Percentiles rank a stretch among this genome's conserved stretches.
Evolutionary conservation across 1,140 invertebrate genomes (phyloP).

Genomic region (Wasmannia auropunctata): DNA sequence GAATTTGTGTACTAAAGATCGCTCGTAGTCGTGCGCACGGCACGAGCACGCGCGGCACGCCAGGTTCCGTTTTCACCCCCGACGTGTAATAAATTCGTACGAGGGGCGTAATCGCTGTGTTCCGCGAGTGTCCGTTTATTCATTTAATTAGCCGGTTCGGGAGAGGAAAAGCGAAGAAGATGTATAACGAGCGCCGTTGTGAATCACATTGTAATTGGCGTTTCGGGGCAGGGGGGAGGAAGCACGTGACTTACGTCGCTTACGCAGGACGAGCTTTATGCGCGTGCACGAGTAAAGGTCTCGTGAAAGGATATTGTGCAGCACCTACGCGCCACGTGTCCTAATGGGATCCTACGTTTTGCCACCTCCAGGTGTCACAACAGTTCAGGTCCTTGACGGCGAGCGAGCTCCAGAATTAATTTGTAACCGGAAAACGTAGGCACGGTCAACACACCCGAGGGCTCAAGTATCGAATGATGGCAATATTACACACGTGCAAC

Average conservation of each 20-base stretch:
- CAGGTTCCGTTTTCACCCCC: background rate
- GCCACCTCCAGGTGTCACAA: conserved; percentile 58
- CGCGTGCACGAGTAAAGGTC: conserved; percentile 21
- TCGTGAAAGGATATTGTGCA: conserved; percentile 28
- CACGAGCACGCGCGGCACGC: background rate
- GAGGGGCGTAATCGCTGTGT: background rate
- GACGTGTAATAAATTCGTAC: conserved; percentile 18
- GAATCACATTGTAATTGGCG: conserved; percentile 34
- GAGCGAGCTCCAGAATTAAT: conserved; percentile 64
- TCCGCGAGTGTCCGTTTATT: conserved; percentile 10
- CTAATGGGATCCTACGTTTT: conserved; percentile 52
- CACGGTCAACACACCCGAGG: conserved; percentile 7
- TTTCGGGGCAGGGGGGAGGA: conserved; percentile 20
- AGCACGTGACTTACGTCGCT: conserved; percentile 30
- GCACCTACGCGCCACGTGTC: conserved; percentile 58
- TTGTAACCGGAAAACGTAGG: conserved; percentile 68
- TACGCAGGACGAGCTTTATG: conserved; percentile 1
- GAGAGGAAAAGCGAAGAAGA: background rate
- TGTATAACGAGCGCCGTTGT: background rate
- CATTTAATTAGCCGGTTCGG: conserved; percentile 18
- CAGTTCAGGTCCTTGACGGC: conserved; percentile 32
- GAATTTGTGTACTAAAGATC: conserved; percentile 39
- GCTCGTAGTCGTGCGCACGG: background rate
- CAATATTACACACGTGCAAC: background rate
- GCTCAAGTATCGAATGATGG: background rate